phyloP scores from a whole-genome alignment of 2,797 vertebrate genomes.

The Esox masquinongy region DNA sequence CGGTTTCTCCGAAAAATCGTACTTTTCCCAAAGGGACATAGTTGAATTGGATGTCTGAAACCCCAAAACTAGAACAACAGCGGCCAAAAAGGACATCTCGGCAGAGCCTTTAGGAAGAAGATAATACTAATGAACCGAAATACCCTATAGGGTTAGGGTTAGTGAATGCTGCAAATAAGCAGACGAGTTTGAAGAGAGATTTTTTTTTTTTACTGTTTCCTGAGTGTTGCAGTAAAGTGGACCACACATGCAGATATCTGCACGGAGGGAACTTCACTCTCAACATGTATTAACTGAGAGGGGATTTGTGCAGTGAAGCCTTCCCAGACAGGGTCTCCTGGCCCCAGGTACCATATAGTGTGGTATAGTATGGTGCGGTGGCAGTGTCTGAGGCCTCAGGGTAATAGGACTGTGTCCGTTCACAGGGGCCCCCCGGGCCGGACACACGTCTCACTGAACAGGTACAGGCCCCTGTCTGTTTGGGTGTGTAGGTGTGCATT shows the following conservation, averaged over 20 bases:
- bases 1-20: too few relatives aligned
- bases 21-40: too few relatives aligned
- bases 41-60: too few relatives aligned
- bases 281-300: slow-evolving; percentile 52
- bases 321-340: slow-evolving; percentile 46
- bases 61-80: too few relatives aligned
- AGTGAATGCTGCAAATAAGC: slow-evolving; percentile 21
- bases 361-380: slow-evolving; percentile 12
- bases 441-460: slow-evolving; percentile 59
- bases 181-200: slow-evolving; percentile 12
- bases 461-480: slow-evolving; percentile 52
- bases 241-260: slow-evolving; percentile 71
- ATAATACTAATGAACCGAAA: too few relatives aligned
- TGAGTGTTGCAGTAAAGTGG: slow-evolving; percentile 46
- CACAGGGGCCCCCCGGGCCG: slow-evolving; percentile 7
- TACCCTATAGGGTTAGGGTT: too few relatives aligned
- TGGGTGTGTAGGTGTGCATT: not conserved
- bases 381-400: slow-evolving; percentile 14
- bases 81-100: too few relatives aligned
- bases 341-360: slow-evolving; percentile 42
- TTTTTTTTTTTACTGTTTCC: slow-evolving; percentile 40
- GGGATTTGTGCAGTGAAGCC: slow-evolving; percentile 76
- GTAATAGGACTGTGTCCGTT: slow-evolving; percentile 10
- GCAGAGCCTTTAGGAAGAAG: too few relatives aligned
- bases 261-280: slow-evolving; percentile 28